phyloP scores from a whole-genome alignment of 2,113 vertebrate species.

The Pithys albifrons region DNA sequence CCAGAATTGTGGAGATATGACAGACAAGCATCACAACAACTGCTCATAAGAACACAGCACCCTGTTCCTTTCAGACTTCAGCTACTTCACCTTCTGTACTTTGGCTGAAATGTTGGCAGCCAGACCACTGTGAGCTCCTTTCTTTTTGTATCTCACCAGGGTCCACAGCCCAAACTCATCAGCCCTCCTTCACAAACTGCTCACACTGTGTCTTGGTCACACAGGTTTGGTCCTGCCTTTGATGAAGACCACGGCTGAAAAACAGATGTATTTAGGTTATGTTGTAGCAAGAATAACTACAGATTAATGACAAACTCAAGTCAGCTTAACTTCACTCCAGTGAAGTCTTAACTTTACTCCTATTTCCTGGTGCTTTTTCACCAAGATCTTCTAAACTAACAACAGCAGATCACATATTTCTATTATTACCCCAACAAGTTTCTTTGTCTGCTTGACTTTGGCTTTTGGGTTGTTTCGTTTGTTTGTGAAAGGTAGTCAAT shows the following conservation, averaged over 20 bases:
- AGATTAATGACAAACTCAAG: background rate
- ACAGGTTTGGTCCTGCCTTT: rapidly evolving
- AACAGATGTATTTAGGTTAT: background rate
- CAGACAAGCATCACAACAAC: background rate
- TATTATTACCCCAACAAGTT: background rate
- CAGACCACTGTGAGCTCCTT: background rate
- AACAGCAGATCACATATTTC: background rate
- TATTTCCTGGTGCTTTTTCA: background rate
- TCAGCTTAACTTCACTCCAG: background rate
- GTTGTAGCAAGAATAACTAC: background rate
- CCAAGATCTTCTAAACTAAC: background rate
- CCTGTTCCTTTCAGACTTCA: background rate
- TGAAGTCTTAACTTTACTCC: background rate
- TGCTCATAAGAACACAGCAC: background rate
- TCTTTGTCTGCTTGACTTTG: background rate
- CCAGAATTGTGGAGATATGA: background rate
- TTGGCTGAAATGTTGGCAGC: background rate
- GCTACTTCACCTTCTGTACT: background rate
- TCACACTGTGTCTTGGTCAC: background rate
- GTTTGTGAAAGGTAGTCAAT: background rate
- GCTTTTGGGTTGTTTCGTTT: background rate
- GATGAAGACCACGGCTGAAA: background rate
- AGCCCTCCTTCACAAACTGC: background rate
- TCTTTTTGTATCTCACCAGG: background rate
- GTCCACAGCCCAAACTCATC: background rate